phyloP scores from a whole-genome alignment of 2,888 invertebrate genomes.

The Horisme vitalbata region DNA sequence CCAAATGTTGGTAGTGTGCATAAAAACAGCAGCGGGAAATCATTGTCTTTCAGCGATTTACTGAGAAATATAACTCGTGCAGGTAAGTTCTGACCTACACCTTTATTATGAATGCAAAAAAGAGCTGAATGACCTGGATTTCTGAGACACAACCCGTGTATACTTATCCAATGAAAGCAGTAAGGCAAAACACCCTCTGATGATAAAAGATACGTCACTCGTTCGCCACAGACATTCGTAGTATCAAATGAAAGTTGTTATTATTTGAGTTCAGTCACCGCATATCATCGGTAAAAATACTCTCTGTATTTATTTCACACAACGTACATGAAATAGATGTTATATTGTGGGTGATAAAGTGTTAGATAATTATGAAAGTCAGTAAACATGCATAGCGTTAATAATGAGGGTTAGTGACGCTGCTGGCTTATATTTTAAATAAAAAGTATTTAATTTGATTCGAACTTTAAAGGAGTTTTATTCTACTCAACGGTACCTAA shows the following conservation, averaged over 20 bases:
- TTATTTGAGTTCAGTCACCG: constrained; percentile 24
- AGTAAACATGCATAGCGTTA: constrained; percentile 71
- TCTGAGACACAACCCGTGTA: no score
- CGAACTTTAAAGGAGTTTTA: no score
- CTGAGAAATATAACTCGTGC: no score
- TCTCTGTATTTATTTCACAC: not conserved
- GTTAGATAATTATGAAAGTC: constrained; percentile 25
- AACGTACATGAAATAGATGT: not conserved
- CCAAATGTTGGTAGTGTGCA: no score
- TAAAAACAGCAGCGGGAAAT: no score
- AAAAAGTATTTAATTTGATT: not conserved
- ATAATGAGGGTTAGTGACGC: constrained; percentile 71
- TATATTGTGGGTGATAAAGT: constrained; percentile 10
- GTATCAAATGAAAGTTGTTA: constrained; percentile 1
- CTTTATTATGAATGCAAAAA: no score
- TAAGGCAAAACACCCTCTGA: no score
- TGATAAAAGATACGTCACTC: constrained; percentile 4
- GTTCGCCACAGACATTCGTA: not conserved
- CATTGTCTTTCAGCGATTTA: no score
- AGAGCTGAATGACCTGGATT: no score
- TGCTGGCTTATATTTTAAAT: constrained; percentile 57
- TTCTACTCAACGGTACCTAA: no score
- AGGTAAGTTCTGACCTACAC: no score
- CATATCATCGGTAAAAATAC: constrained; percentile 2
- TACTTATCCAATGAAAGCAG: no score